Percentiles rank a stretch among this genome's conserved stretches.
Conservation (phyloP, 1,140 invertebrate species). For the Alviniconcha marisindica region DNA sequence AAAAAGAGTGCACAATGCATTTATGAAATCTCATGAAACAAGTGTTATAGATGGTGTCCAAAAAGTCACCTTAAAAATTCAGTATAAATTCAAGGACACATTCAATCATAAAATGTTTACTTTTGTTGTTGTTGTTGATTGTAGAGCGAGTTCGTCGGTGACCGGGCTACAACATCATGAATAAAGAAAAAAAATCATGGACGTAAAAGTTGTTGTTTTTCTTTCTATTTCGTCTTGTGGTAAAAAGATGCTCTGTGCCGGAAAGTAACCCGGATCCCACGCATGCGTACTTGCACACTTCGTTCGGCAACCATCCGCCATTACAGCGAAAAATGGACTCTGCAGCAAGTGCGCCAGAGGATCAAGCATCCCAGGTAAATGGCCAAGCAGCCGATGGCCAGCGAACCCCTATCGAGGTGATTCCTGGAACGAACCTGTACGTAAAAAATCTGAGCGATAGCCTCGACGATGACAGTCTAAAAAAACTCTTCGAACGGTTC, state of each 20-base stretch:
- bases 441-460: constrained; percentile 98
- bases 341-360: constrained; percentile 10
- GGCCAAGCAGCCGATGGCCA: constrained; percentile 25
- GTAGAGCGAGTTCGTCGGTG: too few relatives aligned
- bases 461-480: constrained; percentile 95
- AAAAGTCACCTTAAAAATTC: too few relatives aligned
- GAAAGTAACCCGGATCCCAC: constrained; percentile 19
- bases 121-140: too few relatives aligned
- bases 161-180: too few relatives aligned
- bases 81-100: too few relatives aligned
- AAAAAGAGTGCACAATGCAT: too few relatives aligned
- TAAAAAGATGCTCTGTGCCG: not conserved
- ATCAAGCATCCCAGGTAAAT: constrained; percentile 22
- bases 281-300: not conserved
- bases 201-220: not conserved
- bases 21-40: too few relatives aligned
- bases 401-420: constrained; percentile 27
- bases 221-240: not conserved
- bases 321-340: constrained; percentile 13
- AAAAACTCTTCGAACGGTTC: constrained; percentile 94
- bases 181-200: too few relatives aligned
- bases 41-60: too few relatives aligned
- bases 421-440: constrained; percentile 93
- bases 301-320: constrained; percentile 26
- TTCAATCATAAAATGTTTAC: too few relatives aligned